Evolutionary conservation across 1,140 invertebrate genomes (phyloP).

Genomic region (Maconellicoccus hirsutus): DNA sequence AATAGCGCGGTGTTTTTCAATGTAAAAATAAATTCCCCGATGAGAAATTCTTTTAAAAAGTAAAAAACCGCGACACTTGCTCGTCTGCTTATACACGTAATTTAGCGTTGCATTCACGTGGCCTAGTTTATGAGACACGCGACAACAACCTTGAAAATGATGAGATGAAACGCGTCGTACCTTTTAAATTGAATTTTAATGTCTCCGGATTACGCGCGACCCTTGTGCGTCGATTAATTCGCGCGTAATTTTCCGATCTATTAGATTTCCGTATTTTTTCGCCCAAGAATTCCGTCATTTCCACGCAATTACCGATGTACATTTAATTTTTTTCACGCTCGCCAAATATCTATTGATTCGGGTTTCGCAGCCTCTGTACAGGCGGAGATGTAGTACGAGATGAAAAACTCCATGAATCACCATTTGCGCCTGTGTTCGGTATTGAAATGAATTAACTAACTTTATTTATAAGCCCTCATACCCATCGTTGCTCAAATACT

Average conservation of each 20-base stretch:
- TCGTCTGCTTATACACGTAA: neutral
- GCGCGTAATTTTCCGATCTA: neutral
- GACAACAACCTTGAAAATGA: neutral
- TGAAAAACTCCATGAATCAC: neutral
- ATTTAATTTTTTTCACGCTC: neutral
- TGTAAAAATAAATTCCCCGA: neutral
- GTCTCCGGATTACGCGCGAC: neutral
- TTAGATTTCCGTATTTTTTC: neutral
- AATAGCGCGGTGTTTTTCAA: neutral
- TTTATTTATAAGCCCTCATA: conserved; percentile 20
- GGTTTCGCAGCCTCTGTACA: too few relatives aligned
- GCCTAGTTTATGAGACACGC: neutral
- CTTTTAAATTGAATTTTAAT: neutral
- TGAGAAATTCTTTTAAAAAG: neutral
- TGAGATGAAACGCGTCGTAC: neutral
- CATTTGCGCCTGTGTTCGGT: neutral
- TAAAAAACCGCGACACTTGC: neutral
- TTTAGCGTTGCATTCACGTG: neutral
- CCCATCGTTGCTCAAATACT: conserved; percentile 5
- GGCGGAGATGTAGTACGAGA: too few relatives aligned
- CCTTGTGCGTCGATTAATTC: too few relatives aligned
- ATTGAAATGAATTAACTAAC: conserved; percentile 16
- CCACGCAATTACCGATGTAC: neutral
- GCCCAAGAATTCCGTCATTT: neutral
- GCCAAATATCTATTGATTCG: neutral